phyloP scores from a whole-genome alignment of 2,888 invertebrate genomes.

The Ophion ventricosus region DNA sequence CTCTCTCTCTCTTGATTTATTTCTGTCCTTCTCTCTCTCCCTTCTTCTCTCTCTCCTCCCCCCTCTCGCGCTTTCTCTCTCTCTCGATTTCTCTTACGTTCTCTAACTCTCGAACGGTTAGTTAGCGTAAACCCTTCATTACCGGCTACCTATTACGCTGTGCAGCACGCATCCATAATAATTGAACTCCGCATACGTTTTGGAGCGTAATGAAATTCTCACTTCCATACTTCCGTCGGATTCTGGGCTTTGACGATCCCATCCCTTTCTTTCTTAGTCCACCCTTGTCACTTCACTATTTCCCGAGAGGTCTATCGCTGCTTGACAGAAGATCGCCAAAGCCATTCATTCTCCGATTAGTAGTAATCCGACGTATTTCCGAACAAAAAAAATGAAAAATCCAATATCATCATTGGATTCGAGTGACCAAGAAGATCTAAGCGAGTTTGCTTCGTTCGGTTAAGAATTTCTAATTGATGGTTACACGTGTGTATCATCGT shows the following conservation, averaged over 20 bases:
- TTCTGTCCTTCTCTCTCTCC: conserved; percentile 14
- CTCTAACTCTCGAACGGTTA: conserved; percentile 70
- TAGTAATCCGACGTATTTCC: too few species aligned
- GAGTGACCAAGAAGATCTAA: conserved; percentile 32
- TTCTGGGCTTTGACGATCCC: too few species aligned
- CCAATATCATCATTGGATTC: neutral
- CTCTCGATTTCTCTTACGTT: neutral
- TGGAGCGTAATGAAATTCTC: neutral
- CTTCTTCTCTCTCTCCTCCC: conserved; percentile 5
- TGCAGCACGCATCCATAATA: conserved; percentile 32
- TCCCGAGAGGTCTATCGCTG: too few species aligned
- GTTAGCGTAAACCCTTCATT: conserved; percentile 78
- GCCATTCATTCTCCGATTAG: too few species aligned
- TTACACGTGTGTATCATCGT: conserved; percentile 64
- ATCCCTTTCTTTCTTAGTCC: neutral
- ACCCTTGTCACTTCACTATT: too few species aligned
- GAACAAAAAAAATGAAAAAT: too few species aligned
- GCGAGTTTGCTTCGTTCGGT: conserved; percentile 70
- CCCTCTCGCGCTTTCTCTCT: neutral
- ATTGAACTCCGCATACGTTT: neutral
- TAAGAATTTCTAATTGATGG: conserved; percentile 78
- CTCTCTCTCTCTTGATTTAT: too few species aligned
- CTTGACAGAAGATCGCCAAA: too few species aligned
- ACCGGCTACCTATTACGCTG: conserved; percentile 77
- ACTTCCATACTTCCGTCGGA: neutral